These are phyloP conservation scores for Tetranychus piercei DNA, from an alignment of 2,888 invertebrate species.

Conservation along the genomic window DNA sequence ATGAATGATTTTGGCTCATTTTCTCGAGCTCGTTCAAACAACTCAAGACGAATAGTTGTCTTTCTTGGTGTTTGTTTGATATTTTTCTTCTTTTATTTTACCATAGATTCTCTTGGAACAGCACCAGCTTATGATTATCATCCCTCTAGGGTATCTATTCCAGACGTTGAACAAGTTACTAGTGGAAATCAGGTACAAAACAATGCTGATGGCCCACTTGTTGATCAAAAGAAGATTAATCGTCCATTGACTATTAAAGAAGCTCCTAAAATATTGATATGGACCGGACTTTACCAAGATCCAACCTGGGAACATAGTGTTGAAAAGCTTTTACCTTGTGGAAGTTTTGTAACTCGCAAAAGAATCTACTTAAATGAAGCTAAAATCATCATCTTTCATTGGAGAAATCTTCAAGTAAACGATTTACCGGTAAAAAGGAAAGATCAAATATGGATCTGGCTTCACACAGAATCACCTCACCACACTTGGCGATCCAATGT, in stretches of 20 bases:
- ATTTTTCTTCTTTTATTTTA: background rate
- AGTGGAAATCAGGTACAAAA: background rate
- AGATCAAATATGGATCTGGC: slow-evolving; percentile 21
- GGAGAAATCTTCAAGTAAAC: slow-evolving; percentile 23
- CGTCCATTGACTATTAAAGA: background rate
- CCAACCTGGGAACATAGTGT: background rate
- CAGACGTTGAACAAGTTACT: background rate
- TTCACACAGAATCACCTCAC: slow-evolving; percentile 25
- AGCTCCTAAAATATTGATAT: background rate
- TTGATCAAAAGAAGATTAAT: background rate
- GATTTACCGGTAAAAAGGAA: slow-evolving; percentile 22
- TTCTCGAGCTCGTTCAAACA: background rate
- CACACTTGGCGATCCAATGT: slow-evolving; percentile 21
- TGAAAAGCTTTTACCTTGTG: background rate
- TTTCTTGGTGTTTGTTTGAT: background rate
- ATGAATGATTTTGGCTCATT: background rate
- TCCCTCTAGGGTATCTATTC: background rate
- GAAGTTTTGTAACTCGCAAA: slow-evolving; percentile 23
- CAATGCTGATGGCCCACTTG: too few species aligned
- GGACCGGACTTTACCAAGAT: background rate
- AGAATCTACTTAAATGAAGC: slow-evolving; percentile 20
- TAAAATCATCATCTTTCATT: slow-evolving; percentile 26
- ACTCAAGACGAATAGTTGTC: background rate
- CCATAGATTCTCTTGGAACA: background rate
- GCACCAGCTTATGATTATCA: background rate